These are phyloP conservation scores for Drosophila parabipectinata DNA, from an alignment of 1,140 invertebrate genomes.

Conservation along the genomic window DNA sequence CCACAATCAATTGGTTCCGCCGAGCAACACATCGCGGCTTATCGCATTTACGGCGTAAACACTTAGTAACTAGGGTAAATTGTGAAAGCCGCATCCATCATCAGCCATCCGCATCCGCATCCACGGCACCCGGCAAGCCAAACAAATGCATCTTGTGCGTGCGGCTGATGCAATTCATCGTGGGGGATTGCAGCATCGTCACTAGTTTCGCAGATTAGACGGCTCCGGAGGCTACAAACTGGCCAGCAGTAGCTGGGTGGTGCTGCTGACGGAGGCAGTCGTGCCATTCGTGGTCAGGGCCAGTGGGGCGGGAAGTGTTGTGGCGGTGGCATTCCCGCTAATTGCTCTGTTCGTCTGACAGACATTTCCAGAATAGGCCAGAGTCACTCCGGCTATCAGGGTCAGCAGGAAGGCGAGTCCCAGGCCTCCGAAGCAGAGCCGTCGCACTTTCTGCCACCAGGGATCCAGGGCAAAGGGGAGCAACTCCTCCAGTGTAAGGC, in stretches of 20 bases:
- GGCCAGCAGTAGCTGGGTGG: constrained; percentile 42
- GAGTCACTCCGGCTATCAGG: constrained; percentile 52
- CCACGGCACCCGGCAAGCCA: constrained; percentile 21
- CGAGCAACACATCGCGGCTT: constrained; percentile 20
- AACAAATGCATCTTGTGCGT: constrained; percentile 20
- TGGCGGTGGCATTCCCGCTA: constrained; percentile 20
- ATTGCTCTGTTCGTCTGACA: constrained; percentile 32
- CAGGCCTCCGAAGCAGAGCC: constrained; percentile 54
- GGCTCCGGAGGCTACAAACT: constrained; percentile 21
- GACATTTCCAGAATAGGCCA: constrained; percentile 53
- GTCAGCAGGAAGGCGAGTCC: constrained; percentile 67
- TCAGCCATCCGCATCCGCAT: background rate
- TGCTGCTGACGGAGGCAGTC: constrained; percentile 1
- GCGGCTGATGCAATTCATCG: constrained; percentile 60
- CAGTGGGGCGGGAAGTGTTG: constrained; percentile 20
- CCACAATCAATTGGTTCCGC: constrained; percentile 32
- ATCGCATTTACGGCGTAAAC: constrained; percentile 25
- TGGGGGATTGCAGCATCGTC: constrained; percentile 49
- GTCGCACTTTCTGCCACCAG: constrained; percentile 73
- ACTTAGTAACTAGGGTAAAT: constrained; percentile 20
- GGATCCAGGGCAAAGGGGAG: constrained; percentile 71
- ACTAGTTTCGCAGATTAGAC: constrained; percentile 23
- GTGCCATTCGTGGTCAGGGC: constrained; percentile 41
- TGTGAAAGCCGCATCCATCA: constrained; percentile 6
- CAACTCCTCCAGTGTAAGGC: constrained; percentile 70